A percentile compares a stretch with the other conserved stretches of the same genome.
These are phyloP conservation scores for Potamilus streckersoni DNA, from an alignment of 1,140 invertebrate genomes.

Conservation along the genomic window DNA sequence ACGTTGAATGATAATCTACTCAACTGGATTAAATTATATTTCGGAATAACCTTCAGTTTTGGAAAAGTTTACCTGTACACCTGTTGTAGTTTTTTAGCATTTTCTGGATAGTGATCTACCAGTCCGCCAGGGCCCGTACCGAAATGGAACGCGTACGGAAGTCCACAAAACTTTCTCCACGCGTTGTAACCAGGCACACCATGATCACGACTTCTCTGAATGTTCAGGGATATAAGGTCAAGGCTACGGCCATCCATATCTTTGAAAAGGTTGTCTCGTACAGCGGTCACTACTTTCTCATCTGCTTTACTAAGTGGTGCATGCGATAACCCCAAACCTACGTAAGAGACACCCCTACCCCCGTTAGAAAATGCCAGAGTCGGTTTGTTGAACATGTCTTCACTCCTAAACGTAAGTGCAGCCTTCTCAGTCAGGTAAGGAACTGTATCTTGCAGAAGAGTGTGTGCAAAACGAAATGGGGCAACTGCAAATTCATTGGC, in stretches of 20 bases:
- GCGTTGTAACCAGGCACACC: slow-evolving; percentile 78
- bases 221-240: slow-evolving; percentile 72
- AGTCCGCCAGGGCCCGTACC: slow-evolving; percentile 28
- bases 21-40: no score
- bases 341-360: no score
- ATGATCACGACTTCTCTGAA: slow-evolving; percentile 83
- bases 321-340: no score
- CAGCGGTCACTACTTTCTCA: slow-evolving; percentile 69
- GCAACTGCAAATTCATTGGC: no score
- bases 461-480: no score
- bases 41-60: no score
- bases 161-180: slow-evolving; percentile 39
- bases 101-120: slow-evolving; percentile 23
- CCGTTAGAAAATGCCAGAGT: background rate
- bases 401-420: no score
- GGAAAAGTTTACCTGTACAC: slow-evolving; percentile 31
- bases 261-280: slow-evolving; percentile 76
- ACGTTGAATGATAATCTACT: no score
- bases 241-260: slow-evolving; percentile 29
- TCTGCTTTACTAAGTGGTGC: no score
- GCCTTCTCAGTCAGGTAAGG: no score
- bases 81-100: slow-evolving; percentile 16
- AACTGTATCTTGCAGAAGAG: no score
- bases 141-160: slow-evolving; percentile 55
- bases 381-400: no score